A percentile compares a stretch with the other conserved stretches of the same genome.
phyloP scores from a whole-genome alignment of 2,797 vertebrate species.

The Schizopygopsis malacanthus region DNA sequence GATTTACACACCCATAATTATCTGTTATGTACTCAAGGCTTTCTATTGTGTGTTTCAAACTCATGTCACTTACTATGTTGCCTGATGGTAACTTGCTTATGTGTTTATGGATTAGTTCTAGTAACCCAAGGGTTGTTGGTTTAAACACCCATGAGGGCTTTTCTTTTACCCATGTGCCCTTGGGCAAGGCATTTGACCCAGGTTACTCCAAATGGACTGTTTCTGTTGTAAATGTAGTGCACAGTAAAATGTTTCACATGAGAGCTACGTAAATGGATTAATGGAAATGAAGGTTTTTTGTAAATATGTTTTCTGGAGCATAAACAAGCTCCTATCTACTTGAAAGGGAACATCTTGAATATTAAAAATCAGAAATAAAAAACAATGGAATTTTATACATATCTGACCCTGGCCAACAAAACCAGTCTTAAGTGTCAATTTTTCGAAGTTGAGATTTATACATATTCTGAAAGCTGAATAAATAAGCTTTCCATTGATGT shows the following conservation, averaged over 20 bases:
- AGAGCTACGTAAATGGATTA: not conserved
- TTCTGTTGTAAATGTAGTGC: not conserved
- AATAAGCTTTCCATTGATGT: too few species aligned
- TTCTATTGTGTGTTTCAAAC: not conserved
- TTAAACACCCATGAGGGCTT: not conserved
- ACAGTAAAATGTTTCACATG: not conserved
- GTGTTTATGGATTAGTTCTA: not conserved
- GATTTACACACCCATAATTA: slow-evolving; percentile 9
- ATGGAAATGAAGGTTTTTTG: not conserved
- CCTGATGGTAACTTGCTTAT: not conserved
- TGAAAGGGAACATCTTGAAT: not conserved
- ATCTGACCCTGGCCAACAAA: too few species aligned
- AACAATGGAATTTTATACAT: not conserved
- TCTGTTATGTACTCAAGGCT: not conserved
- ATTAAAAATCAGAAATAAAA: not conserved
- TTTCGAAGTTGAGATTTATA: too few species aligned
- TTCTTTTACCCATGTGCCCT: not conserved
- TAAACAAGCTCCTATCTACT: not conserved
- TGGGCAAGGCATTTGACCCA: not conserved
- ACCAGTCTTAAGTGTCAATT: too few species aligned
- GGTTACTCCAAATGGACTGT: not conserved
- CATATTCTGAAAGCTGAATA: too few species aligned
- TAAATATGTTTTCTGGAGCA: not conserved
- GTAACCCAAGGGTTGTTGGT: not conserved
- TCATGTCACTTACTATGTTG: not conserved